Evolutionary conservation across 1,140 invertebrate genomes (phyloP).

Genomic region (Dreissena polymorpha): DNA sequence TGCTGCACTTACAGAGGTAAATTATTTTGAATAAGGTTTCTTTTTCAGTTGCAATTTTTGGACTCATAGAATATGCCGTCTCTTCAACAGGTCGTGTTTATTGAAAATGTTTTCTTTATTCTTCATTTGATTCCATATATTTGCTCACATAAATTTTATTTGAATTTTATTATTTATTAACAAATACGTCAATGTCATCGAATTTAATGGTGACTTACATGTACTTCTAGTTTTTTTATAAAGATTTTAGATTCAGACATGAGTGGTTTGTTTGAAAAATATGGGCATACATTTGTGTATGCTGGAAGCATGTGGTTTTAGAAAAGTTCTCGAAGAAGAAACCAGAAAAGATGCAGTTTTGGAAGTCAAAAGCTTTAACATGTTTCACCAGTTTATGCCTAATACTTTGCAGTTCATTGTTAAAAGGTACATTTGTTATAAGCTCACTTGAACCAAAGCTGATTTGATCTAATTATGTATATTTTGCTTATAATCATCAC

Average conservation of each 20-base stretch:
- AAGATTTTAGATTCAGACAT: conserved; percentile 2
- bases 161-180: neutral
- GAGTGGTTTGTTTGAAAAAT: neutral
- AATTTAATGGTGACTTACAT: neutral
- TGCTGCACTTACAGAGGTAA: conserved; percentile 19
- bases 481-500: no score
- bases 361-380: conserved; percentile 25
- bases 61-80: no score
- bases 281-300: conserved; percentile 17
- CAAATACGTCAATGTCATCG: neutral
- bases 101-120: neutral
- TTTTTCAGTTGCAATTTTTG: no score
- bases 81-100: neutral
- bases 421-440: conserved; percentile 48
- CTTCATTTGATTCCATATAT: neutral
- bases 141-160: neutral
- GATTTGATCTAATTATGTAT: no score
- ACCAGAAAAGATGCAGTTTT: neutral
- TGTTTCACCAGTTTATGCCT: conserved; percentile 20
- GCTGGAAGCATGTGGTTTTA: conserved; percentile 29
- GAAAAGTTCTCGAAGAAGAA: neutral
- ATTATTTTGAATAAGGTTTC: no score
- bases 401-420: conserved; percentile 41
- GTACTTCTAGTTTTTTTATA: neutral
- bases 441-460: no score